Conservation (phyloP, 2,888 invertebrate genomes). For the Tenthredo livida region DNA sequence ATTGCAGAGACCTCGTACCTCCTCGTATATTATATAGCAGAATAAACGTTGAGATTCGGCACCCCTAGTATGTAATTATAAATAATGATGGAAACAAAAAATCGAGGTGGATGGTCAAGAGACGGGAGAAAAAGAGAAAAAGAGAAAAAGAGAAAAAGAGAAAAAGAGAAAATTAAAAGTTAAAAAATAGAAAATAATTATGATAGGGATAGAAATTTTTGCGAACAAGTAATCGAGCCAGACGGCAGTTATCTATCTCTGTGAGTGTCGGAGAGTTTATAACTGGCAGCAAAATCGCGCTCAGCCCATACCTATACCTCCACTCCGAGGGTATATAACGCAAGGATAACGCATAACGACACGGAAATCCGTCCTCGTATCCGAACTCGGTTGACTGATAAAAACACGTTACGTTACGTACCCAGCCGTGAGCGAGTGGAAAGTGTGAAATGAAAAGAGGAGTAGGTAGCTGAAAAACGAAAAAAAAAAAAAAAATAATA, state of each 20-base stretch:
- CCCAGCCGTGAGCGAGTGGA: conserved; percentile 1
- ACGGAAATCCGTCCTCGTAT: conserved; percentile 48
- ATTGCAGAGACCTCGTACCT: not conserved
- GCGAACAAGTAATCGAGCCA: conserved; percentile 14
- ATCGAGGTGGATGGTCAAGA: not conserved
- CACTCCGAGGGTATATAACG: not conserved
- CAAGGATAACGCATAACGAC: conserved; percentile 45
- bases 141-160: not conserved
- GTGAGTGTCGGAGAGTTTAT: conserved; percentile 8
- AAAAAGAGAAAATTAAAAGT: not conserved
- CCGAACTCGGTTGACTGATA: conserved; percentile 45
- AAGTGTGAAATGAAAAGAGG: conserved; percentile 27
- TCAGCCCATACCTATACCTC: not conserved
- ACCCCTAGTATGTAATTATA: not conserved
- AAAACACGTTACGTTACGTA: not conserved
- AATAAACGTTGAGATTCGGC: not conserved
- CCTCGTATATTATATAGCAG: not conserved
- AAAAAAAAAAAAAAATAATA: not conserved
- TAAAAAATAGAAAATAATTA: not conserved
- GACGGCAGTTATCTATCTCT: conserved; percentile 35
- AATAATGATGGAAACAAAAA: not conserved
- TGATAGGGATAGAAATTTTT: conserved; percentile 24
- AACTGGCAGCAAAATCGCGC: conserved; percentile 14
- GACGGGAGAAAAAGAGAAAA: not conserved
- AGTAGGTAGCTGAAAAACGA: not conserved